A percentile compares a stretch with the other conserved stretches of the same genome.
Evolutionary conservation across 2,888 invertebrate genomes (phyloP).

Genomic region (Lithophane socia): DNA sequence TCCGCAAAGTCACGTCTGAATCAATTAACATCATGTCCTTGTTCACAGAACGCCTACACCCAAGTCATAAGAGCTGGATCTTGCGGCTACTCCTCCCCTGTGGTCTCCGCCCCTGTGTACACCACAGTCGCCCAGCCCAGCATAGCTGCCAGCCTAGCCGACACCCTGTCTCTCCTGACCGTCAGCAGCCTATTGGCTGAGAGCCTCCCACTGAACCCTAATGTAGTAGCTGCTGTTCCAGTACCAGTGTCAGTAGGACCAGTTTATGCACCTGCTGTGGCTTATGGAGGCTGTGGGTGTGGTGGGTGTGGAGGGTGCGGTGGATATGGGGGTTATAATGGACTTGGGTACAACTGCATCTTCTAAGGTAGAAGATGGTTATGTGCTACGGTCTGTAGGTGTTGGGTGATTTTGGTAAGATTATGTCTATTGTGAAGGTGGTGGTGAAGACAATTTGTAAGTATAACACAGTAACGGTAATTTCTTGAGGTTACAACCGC

Average conservation of each 20-base stretch:
- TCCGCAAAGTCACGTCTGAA: too few relatives aligned
- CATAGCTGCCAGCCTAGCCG: slow-evolving; percentile 80
- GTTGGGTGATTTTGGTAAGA: background rate
- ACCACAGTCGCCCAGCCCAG: slow-evolving; percentile 66
- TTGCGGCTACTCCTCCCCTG: slow-evolving; percentile 47
- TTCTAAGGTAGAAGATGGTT: slow-evolving; percentile 1
- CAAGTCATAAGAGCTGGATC: slow-evolving; percentile 62
- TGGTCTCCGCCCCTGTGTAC: slow-evolving; percentile 55
- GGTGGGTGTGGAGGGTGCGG: slow-evolving; percentile 20
- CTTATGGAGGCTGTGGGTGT: slow-evolving; percentile 60
- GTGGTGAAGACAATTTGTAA: background rate
- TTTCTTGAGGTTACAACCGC: background rate
- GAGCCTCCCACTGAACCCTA: slow-evolving; percentile 74
- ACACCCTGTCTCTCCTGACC: slow-evolving; percentile 82
- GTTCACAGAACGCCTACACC: slow-evolving; percentile 70
- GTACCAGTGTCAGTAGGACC: slow-evolving; percentile 8
- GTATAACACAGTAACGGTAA: background rate
- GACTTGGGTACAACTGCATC: slow-evolving; percentile 33
- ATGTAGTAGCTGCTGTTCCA: slow-evolving; percentile 61
- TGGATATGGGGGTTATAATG: slow-evolving; percentile 24
- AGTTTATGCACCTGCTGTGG: slow-evolving; percentile 1
- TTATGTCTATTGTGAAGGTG: background rate
- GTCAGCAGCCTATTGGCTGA: slow-evolving; percentile 82
- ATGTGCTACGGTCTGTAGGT: background rate
- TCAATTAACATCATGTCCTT: background rate